Percentiles rank a stretch among this genome's conserved stretches.
These are phyloP conservation scores for Sphaeramia orbicularis DNA, from an alignment of 2,797 vertebrate species.

Conservation along the genomic window DNA sequence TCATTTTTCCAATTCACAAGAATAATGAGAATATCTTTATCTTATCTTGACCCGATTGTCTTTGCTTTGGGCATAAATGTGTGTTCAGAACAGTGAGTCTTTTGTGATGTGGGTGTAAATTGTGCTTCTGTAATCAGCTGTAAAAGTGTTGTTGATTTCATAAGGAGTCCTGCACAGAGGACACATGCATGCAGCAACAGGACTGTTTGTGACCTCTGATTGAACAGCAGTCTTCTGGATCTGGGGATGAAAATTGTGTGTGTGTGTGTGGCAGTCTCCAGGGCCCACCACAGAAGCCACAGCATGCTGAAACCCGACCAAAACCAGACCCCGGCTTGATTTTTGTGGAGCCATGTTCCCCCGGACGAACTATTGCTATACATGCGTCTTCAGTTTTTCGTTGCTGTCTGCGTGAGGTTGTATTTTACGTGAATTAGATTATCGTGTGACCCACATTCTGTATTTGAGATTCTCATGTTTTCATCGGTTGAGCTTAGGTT, in stretches of 20 bases:
- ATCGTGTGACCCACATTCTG: slow-evolving; percentile 18
- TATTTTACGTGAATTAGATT: slow-evolving; percentile 28
- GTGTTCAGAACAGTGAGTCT: slow-evolving; percentile 2
- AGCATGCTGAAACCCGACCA: slow-evolving; percentile 66
- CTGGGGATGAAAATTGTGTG: slow-evolving; percentile 49
- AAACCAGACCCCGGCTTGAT: slow-evolving; percentile 63
- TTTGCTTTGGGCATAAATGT: slow-evolving; percentile 23
- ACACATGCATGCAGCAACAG: slow-evolving; percentile 8
- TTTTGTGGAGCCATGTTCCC: slow-evolving; percentile 69
- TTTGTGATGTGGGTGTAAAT: slow-evolving; percentile 11
- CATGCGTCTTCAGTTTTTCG: slow-evolving; percentile 25
- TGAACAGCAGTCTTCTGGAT: slow-evolving; percentile 60
- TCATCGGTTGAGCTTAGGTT: slow-evolving; percentile 29
- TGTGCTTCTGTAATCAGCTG: slow-evolving; percentile 19
- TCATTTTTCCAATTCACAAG: slow-evolving; percentile 1
- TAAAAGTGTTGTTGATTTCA: too few relatives aligned
- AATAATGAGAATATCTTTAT: background rate
- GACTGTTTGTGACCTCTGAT: slow-evolving; percentile 60
- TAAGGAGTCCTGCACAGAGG: slow-evolving; percentile 18
- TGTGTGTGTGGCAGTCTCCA: slow-evolving; percentile 46
- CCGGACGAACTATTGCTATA: slow-evolving; percentile 39
- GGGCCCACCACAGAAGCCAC: slow-evolving; percentile 69
- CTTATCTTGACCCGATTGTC: slow-evolving; percentile 7
- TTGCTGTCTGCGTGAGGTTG: slow-evolving; percentile 15
- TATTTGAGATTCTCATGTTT: slow-evolving; percentile 18